Evolutionary conservation across 37 sponge, comb jelly and placozoan genomes (phyloP), one percentile per base, ranked within the genome.

Genomic region (Dysidea cf. avara): DNA sequence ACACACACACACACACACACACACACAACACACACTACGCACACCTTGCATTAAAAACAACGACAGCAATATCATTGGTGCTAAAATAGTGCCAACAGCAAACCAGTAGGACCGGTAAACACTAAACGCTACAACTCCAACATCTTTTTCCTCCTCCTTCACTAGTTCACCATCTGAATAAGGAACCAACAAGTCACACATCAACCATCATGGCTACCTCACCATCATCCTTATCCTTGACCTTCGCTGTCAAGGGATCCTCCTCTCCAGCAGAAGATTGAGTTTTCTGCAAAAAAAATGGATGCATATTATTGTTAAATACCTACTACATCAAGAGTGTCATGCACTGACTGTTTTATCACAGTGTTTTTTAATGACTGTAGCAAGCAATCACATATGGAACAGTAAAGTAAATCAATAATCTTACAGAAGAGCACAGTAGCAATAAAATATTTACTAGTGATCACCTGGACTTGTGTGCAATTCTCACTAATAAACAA

Each of bases 1-100:
- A 54, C 3, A 6, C 56, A 54, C 7, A 25, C 7, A 54, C 56
- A 54, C 56, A 54, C 56, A 54, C 7, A 6, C 56, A 54, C 56
- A 6, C 56, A 6, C n/a, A n/a, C n/a, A n/a, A n/a, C 25, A 32
- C 64, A 26, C 64, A 63, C 64, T 35, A 14, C 14, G n/a, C 70
- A 24, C 18, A 87, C 94, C 94, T 83, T 98, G 90, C 99, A 98
- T 98, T 26, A 92, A 77, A 29, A 89, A 77, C 49, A 98, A 62
- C 16, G 92, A 75, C 36, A 92, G 2, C 33, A 89, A 32, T 16
- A 95, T 85, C 35, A 72, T 56, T 18, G 80, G 64, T 21, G 96
- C 83, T 16, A 98, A 78, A 3, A 87, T 28, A 55, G 64, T 29
- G 11, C 99, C 99, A 63, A 95, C 84, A 13, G 99, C 83, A 39